phyloP scores from a whole-genome alignment of 2,797 vertebrate genomes.

The Sebastes vulpes region DNA sequence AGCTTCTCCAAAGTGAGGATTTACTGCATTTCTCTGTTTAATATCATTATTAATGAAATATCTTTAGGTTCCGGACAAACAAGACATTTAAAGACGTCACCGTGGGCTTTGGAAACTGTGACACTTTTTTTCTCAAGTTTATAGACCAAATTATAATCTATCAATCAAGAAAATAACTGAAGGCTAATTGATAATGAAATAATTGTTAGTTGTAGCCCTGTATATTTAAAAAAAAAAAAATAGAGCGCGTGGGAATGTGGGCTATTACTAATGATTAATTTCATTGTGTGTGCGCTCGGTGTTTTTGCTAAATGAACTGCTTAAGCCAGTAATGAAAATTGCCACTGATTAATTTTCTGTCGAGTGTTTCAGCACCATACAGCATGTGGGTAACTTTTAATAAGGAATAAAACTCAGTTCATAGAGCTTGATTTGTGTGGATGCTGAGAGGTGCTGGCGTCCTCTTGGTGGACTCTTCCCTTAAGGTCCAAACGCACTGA shows the following conservation, averaged over 20 bases:
- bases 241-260: not conserved
- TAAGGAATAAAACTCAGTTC: not conserved
- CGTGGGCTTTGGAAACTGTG: not conserved
- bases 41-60: rapidly evolving
- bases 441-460: not conserved
- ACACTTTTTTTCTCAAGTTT: not conserved
- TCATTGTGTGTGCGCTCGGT: not conserved
- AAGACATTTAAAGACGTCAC: not conserved
- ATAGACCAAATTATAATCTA: not conserved
- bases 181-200: not conserved
- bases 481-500: not conserved
- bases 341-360: not conserved
- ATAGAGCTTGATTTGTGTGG: not conserved
- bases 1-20: not conserved
- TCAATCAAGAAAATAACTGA: not conserved
- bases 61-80: not conserved
- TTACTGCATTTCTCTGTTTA: not conserved
- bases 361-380: not conserved
- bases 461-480: not conserved
- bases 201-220: not conserved
- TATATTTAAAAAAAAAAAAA: not conserved
- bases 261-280: not conserved
- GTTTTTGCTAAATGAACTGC: not conserved
- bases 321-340: not conserved
- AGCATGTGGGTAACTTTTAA: not conserved